These are phyloP conservation scores for Cremastobaeus sp. DNA, from an alignment of 2,888 invertebrate genomes.

Conservation along the genomic window DNA sequence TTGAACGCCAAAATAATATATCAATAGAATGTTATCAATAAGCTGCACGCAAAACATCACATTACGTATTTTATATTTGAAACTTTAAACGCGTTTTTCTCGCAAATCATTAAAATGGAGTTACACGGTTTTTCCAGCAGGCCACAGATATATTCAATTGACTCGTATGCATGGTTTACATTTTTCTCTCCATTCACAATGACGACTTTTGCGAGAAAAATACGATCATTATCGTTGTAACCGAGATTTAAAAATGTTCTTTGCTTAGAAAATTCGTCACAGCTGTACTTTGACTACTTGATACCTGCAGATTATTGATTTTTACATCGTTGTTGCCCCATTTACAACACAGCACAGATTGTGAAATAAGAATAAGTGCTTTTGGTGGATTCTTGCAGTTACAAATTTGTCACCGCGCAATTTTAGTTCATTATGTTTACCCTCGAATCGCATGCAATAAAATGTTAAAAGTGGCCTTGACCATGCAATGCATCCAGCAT, in stretches of 20 bases:
- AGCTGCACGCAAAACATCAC: too few species aligned
- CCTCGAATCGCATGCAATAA: constrained; percentile 62
- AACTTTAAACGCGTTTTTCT: too few species aligned
- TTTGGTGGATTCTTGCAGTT: constrained; percentile 61
- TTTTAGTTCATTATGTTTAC: constrained; percentile 56
- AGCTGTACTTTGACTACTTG: background rate
- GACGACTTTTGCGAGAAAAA: constrained; percentile 16
- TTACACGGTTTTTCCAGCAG: too few species aligned
- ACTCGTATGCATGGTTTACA: too few species aligned
- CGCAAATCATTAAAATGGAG: too few species aligned
- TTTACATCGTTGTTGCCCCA: constrained; percentile 54
- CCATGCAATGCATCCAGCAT: constrained; percentile 55
- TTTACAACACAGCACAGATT: constrained; percentile 52
- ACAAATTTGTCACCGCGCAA: constrained; percentile 43
- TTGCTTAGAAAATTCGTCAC: background rate
- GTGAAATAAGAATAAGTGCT: constrained; percentile 49
- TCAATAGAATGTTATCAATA: too few species aligned
- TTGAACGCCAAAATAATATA: too few species aligned
- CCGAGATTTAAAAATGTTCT: constrained; percentile 16
- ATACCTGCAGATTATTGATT: constrained; percentile 32
- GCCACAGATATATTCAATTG: too few species aligned
- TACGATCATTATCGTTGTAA: background rate
- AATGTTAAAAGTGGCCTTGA: constrained; percentile 52
- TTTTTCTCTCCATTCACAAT: constrained; percentile 26
- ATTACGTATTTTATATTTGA: too few species aligned